Conservation (phyloP, 1,140 invertebrate genomes). For the Dufourea novaeangliae region DNA sequence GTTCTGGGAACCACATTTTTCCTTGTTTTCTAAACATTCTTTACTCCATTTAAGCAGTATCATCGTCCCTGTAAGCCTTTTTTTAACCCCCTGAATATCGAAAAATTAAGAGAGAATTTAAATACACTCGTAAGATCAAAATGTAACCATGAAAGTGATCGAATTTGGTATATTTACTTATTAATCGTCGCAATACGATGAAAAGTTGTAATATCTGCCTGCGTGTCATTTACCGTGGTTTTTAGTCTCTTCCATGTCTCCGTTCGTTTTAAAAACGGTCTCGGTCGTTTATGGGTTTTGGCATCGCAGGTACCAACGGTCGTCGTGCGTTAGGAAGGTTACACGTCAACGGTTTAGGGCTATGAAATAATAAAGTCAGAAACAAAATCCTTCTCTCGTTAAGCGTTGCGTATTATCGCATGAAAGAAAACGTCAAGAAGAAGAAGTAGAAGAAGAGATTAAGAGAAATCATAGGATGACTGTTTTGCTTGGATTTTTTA, state of each 20-base stretch:
- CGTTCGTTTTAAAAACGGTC: slow-evolving; percentile 43
- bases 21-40: not conserved
- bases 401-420: not conserved
- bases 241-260: slow-evolving; percentile 40
- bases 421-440: not conserved
- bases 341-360: slow-evolving; percentile 54
- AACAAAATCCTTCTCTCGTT: slow-evolving; percentile 15
- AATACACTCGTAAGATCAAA: slow-evolving; percentile 1
- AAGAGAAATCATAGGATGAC: slow-evolving; percentile 36
- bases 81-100: not conserved
- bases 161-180: slow-evolving; percentile 2
- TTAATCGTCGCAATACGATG: slow-evolving; percentile 13
- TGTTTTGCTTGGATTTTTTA: slow-evolving; percentile 71
- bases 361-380: slow-evolving; percentile 60
- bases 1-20: too few species aligned
- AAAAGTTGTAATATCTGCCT: slow-evolving; percentile 34
- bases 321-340: slow-evolving; percentile 52
- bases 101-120: not conserved
- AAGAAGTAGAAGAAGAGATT: slow-evolving; percentile 18
- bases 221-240: slow-evolving; percentile 47
- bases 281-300: slow-evolving; percentile 55
- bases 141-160: slow-evolving; percentile 3
- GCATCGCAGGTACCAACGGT: slow-evolving; percentile 46
- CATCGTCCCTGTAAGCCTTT: not conserved
- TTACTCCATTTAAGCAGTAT: not conserved